Base-by-base conservation (phyloP, 1,140 invertebrate species). In the Caligus rogercresseyi region DNA sequence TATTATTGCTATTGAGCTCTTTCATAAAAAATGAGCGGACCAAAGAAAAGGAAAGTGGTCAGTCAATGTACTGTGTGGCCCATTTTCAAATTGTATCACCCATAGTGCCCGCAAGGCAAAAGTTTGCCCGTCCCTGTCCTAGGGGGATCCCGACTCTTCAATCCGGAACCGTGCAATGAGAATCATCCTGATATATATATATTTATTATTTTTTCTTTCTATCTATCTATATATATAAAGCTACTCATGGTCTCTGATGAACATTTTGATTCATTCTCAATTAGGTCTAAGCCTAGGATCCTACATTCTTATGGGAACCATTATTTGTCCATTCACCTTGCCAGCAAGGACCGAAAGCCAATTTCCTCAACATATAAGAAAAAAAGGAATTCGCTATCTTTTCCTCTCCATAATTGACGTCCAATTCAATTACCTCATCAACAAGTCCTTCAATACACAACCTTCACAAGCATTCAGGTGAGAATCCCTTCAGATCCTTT, bases 341-440 rank as follows among this genome's bases (percentile, higher is more conserved):
- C n/a, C 4, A 20, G 24, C 25, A 63, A 57, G 54, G 16, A 15
- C 76, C 77, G 63, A 80, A 78, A 61, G 79, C 74, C 68, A 81
- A 78, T 68, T 75, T 83, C 52, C 72, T 79, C 55, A 74, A 78
- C 4, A 78, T 86, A n/a, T 76, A 88, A 69, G 78, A 71, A 76
- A 78, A 18, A 76, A 81, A 58, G 81, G 82, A 4, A 84, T 81
- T 81, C 78, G 83, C 67, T 86, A 87, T 73, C 75, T 85, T 57
- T 69, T 86, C 24, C 72, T 87, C 19, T 82, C 83, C 1, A 67
- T 84, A n/a, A 79, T 84, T 64, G 88, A 91, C 73, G 87, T 90
- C 3, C 81, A 86, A 72, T 83, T 83, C 20, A 86, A 86, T 71
- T 86, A 80, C 63, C 71, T 86, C 61, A 77, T 85, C 59, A 80